A percentile compares a stretch with the other conserved stretches of the same genome.
phyloP scores from a whole-genome alignment of 1,140 invertebrate genomes.

The Zelostemma sp. region DNA sequence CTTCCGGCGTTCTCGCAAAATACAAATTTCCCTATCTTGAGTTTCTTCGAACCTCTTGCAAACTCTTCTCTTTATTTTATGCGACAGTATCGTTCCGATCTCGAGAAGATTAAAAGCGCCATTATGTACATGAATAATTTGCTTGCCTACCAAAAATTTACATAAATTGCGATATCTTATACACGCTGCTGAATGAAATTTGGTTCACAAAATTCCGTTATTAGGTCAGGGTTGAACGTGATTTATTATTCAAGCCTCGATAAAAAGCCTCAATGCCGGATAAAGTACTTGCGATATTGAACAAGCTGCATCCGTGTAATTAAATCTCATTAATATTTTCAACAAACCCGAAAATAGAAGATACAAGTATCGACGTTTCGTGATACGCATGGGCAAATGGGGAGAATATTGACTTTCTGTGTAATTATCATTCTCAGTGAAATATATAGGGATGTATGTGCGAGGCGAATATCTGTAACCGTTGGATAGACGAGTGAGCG shows the following conservation, averaged over 20 bases:
- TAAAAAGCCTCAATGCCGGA: background rate
- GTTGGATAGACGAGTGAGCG: constrained; percentile 3
- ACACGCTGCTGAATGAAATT: background rate
- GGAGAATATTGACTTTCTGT: too few species aligned
- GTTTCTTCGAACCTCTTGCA: background rate
- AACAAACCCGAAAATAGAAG: too few species aligned
- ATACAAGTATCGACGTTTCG: too few species aligned
- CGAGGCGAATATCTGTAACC: constrained; percentile 3
- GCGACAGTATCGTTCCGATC: constrained; percentile 1
- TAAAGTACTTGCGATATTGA: too few species aligned
- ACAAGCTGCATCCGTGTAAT: too few species aligned
- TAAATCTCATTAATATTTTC: too few species aligned
- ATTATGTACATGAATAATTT: constrained; percentile 7
- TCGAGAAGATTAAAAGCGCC: background rate
- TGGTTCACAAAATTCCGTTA: background rate
- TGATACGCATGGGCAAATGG: too few species aligned
- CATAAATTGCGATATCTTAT: background rate
- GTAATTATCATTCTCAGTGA: background rate
- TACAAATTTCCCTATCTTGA: background rate
- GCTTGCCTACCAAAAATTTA: background rate
- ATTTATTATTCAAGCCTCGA: background rate
- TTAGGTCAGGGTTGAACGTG: constrained; percentile 5
- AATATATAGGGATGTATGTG: background rate
- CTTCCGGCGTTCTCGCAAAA: background rate
- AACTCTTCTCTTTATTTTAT: background rate